Percentiles rank a stretch among this genome's conserved stretches.
phyloP scores from a whole-genome alignment of 2,113 vertebrate species.

The Lamprotornis superbus region DNA sequence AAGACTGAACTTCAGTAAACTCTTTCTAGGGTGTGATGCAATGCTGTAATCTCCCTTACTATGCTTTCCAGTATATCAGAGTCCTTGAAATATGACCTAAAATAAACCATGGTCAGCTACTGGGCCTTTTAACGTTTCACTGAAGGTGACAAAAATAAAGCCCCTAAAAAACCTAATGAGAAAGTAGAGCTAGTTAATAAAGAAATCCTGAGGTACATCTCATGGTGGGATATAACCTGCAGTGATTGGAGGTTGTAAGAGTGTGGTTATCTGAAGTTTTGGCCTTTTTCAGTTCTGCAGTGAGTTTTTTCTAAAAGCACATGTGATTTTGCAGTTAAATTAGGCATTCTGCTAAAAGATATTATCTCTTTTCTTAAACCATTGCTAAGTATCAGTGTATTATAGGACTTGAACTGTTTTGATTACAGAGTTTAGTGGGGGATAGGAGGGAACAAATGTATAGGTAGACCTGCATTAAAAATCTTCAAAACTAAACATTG shows the following conservation, averaged over 20 bases:
- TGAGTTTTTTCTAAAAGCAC: not conserved
- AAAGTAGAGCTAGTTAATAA: not conserved
- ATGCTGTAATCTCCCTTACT: not conserved
- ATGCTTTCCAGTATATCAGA: constrained; percentile 37
- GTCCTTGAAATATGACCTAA: constrained; percentile 47
- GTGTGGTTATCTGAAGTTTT: not conserved
- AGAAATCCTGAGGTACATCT: not conserved
- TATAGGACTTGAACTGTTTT: not conserved
- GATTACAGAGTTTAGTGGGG: not conserved
- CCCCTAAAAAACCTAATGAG: not conserved
- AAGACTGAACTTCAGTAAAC: constrained; percentile 39
- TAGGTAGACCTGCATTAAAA: not conserved
- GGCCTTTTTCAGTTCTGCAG: not conserved
- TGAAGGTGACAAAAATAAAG: not conserved
- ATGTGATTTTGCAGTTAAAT: not conserved
- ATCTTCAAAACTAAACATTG: not conserved
- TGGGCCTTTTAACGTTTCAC: not conserved
- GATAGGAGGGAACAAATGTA: not conserved
- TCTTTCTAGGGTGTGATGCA: constrained; percentile 25
- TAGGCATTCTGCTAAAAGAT: not conserved
- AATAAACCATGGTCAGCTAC: constrained; percentile 27
- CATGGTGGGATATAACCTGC: not conserved
- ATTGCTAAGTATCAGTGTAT: not conserved
- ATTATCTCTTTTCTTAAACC: not conserved
- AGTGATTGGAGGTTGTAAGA: not conserved